phyloP scores from a whole-genome alignment of 2,113 vertebrate genomes.

The Seriola aureovittata region DNA sequence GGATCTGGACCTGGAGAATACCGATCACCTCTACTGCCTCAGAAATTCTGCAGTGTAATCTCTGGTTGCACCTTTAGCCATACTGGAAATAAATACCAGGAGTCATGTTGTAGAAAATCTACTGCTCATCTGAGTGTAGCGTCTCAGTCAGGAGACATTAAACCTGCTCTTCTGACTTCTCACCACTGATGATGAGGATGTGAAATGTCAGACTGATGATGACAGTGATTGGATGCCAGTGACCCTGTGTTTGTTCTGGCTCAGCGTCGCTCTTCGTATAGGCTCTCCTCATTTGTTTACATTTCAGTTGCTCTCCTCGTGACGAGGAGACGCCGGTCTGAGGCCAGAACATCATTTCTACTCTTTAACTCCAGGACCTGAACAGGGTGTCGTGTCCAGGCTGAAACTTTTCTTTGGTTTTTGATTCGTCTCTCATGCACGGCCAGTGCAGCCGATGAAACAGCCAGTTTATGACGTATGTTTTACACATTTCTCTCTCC shows the following conservation, averaged over 20 bases:
- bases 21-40: constrained; percentile 15
- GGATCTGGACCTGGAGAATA: background rate
- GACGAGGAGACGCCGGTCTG: background rate
- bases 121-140: background rate
- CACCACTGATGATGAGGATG: background rate
- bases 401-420: background rate
- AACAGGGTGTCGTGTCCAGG: background rate
- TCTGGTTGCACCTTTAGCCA: background rate
- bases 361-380: background rate
- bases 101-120: background rate
- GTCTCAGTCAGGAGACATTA: too few relatives aligned
- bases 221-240: background rate
- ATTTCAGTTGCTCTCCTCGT: constrained; percentile 29
- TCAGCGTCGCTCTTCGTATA: constrained; percentile 25
- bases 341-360: background rate
- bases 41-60: background rate
- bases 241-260: background rate
- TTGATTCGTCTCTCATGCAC: background rate
- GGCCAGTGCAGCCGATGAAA: background rate
- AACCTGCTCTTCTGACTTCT: background rate
- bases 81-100: constrained; percentile 1
- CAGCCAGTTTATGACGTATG: background rate
- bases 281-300: constrained; percentile 61
- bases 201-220: background rate
- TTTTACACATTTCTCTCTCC: background rate